A percentile compares a stretch with the other conserved stretches of the same genome.
Evolutionary conservation across 2,113 vertebrate genomes (phyloP).

Genomic region (Polyodon spathula): DNA sequence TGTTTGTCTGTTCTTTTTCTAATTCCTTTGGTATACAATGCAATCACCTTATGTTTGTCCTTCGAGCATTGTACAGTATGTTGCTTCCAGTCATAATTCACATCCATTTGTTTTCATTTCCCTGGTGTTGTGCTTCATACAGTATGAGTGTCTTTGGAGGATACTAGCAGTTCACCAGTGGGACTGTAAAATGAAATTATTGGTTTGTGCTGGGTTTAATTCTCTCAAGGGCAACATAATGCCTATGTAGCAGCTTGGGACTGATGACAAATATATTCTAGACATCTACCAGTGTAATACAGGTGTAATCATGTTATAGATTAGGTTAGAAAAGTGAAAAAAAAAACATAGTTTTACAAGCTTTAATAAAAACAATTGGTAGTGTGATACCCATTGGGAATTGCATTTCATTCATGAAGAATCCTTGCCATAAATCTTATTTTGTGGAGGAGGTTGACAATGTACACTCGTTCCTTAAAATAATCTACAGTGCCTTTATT

Average conservation of each 20-base stretch:
- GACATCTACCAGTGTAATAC: no score
- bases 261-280: no score
- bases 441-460: constrained; percentile 3
- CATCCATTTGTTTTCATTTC: not conserved
- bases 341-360: no score
- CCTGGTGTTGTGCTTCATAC: not conserved
- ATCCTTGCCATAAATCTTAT: constrained; percentile 2
- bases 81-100: not conserved
- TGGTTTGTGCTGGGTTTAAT: not conserved
- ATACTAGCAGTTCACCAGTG: not conserved
- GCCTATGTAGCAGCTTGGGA: not conserved
- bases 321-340: no score
- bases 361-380: constrained; percentile 7
- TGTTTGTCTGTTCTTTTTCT: not conserved
- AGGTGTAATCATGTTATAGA: not conserved
- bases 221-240: not conserved
- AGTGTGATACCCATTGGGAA: not conserved
- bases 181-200: not conserved
- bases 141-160: not conserved
- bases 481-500: not conserved
- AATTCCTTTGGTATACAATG: not conserved
- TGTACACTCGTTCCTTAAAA: constrained; percentile 5
- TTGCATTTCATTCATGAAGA: not conserved
- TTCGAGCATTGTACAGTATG: not conserved
- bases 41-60: not conserved